Evolutionary conservation across 2,113 vertebrate species (phyloP), one percentile per base, ranked within the genome.

Genomic region (Lophochroa leadbeateri): DNA sequence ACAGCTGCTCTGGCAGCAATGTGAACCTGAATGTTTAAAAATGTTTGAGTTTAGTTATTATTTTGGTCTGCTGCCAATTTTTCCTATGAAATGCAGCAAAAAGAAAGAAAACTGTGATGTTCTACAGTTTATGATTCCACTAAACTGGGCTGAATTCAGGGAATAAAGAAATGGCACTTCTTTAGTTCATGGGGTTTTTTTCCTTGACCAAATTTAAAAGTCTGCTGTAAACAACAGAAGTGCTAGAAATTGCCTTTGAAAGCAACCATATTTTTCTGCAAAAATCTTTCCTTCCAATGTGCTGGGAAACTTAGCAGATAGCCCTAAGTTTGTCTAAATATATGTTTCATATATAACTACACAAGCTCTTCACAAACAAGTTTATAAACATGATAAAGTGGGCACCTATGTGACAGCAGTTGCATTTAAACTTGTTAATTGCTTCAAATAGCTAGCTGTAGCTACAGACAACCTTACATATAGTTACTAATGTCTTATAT

Each of bases 381-480:
- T 29, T 69, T 77, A 83, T 70, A 78, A 90, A 78, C 70, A 37
- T 25, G 35, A 79, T 13, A 88, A 90, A 95, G 76, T 67, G 25
- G 39, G 28, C 39, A 87, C 19, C 31, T 21, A n/a, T 37, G 31
- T 77, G 58, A 80, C 57, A 93, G 33, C 13, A 93, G 39, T 17
- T 77, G n/a, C 86, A 90, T 70, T 86, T 83, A 76, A 86, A 78
- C 28, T 71, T 67, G 39, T n/a, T 68, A 95, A 93, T 65, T 83
- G 33, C 76, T 92, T 86, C 47, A 60, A 74, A 90, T 18, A 91
- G 25, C 46, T 25, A 58, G 23, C 64, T 82, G n/a, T 52, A 90
- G 35, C 64, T 35, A 74, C 29, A 67, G 50, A 37, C 43, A 78
- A 43, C 33, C 24, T 90, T 50, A 77, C 28, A 9, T 17, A 18